Conservation (phyloP, 2,797 vertebrate species). For the Dipus sagitta region DNA sequence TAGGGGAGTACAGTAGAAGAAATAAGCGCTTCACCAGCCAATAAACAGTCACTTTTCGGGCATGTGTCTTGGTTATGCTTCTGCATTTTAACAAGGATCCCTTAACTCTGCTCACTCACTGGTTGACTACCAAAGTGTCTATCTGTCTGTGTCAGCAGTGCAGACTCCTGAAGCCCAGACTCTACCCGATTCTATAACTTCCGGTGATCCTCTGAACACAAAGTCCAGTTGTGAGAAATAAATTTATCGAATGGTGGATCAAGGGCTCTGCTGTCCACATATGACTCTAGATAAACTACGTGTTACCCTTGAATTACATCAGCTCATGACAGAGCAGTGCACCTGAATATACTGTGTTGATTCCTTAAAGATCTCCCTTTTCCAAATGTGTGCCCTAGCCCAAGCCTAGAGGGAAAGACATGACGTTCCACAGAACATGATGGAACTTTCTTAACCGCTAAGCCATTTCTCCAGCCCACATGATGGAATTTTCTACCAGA, state of each 20-base stretch:
- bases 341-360: neutral
- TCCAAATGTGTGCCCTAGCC: conserved; percentile 21
- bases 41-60: neutral
- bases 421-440: neutral
- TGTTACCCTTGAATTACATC: conserved; percentile 5
- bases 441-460: neutral
- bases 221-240: conserved; percentile 21
- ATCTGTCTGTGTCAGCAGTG: neutral
- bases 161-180: neutral
- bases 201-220: neutral
- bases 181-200: too few species aligned
- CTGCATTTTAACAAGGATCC: conserved; percentile 24
- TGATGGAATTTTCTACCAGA: neutral
- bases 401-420: neutral
- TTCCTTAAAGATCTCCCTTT: neutral
- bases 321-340: neutral
- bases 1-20: neutral
- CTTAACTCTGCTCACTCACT: neutral
- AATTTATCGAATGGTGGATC: neutral
- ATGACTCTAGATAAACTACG: conserved; percentile 15
- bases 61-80: neutral
- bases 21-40: neutral
- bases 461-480: too few species aligned
- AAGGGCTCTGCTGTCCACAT: neutral
- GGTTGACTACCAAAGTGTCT: neutral